phyloP scores from a whole-genome alignment of 2,113 vertebrate species.

The Pseudorhombus dupliciocellatus region DNA sequence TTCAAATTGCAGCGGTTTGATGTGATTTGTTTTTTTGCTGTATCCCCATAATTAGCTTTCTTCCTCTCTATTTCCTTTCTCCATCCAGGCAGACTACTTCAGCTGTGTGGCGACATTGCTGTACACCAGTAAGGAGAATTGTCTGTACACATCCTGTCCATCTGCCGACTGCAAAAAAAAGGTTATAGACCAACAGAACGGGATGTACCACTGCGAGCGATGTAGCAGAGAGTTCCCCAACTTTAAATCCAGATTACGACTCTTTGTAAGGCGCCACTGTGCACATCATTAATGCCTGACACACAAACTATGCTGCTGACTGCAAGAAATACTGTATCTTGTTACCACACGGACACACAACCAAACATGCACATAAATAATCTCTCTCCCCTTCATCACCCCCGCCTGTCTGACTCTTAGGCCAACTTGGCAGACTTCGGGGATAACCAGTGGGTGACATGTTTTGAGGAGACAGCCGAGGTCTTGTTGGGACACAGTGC shows the following conservation, averaged over 20 bases:
- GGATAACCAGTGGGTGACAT: conserved; percentile 94
- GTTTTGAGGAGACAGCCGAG: conserved; percentile 93
- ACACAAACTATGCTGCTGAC: neutral
- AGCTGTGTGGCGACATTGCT: conserved; percentile 88
- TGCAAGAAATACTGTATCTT: conserved; percentile 8
- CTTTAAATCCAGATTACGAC: conserved; percentile 91
- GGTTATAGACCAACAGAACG: conserved; percentile 89
- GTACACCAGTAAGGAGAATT: conserved; percentile 89
- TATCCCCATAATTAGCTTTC: conserved; percentile 30
- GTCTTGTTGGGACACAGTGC: conserved; percentile 87
- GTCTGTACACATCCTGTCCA: conserved; percentile 92
- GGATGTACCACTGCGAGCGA: conserved; percentile 90
- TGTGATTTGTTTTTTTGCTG: conserved; percentile 19
- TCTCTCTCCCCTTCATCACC: conserved; percentile 17
- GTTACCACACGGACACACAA: conserved; percentile 4
- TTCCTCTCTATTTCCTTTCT: conserved; percentile 12
- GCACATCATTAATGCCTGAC: conserved; percentile 12
- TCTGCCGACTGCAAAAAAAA: conserved; percentile 91
- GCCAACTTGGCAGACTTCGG: conserved; percentile 90
- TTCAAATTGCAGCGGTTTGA: conserved; percentile 33
- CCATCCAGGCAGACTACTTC: conserved; percentile 88
- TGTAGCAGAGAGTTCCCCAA: conserved; percentile 87
- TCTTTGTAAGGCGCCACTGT: conserved; percentile 83
- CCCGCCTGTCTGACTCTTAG: conserved; percentile 73
- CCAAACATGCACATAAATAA: conserved; percentile 26